Percentiles rank a stretch among this genome's conserved stretches.
Evolutionary conservation across 2,113 vertebrate species (phyloP).

Genomic region (Podarcis muralis): DNA sequence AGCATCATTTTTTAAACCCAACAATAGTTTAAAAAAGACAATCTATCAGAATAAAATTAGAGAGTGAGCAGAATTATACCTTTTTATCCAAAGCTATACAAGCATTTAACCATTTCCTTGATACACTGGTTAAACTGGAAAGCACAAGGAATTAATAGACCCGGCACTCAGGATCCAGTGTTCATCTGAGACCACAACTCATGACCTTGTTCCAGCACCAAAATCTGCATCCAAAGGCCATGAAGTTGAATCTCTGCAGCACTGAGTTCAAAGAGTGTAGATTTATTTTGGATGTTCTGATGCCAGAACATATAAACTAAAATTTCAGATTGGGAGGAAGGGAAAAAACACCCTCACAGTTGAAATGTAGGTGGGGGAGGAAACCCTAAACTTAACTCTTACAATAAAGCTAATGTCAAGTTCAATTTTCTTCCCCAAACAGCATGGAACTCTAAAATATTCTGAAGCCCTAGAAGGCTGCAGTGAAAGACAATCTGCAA

Average conservation of each 20-base stretch:
- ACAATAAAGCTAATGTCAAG: constrained; percentile 87
- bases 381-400: constrained; percentile 79
- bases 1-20: background rate
- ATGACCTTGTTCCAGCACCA: background rate
- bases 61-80: background rate
- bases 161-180: background rate
- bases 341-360: constrained; percentile 12
- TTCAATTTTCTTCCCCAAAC: constrained; percentile 83
- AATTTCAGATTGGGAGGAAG: constrained; percentile 9
- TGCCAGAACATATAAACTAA: constrained; percentile 31
- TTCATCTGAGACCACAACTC: background rate
- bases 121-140: background rate
- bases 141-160: background rate
- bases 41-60: background rate
- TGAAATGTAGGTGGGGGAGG: constrained; percentile 65
- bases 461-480: constrained; percentile 81
- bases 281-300: constrained; percentile 36
- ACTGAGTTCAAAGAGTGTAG: background rate
- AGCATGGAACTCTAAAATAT: constrained; percentile 78
- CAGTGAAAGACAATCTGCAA: constrained; percentile 78
- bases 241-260: background rate
- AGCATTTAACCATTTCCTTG: background rate
- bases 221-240: background rate
- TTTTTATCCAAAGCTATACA: background rate
- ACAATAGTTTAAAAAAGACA: background rate